Base-by-base conservation (phyloP, 2,113 vertebrate genomes). In the Daubentonia madagascariensis region DNA sequence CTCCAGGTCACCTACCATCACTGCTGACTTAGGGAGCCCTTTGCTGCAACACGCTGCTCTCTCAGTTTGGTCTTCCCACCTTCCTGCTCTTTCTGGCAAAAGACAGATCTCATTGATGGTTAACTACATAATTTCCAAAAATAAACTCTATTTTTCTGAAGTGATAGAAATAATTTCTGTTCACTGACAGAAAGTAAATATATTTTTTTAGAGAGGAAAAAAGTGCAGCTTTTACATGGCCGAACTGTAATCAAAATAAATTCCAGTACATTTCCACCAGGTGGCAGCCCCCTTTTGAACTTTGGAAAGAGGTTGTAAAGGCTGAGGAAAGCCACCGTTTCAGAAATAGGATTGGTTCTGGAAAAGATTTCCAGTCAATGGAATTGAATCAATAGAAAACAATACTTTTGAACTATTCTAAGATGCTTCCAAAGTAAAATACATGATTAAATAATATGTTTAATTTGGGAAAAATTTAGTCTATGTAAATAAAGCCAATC, bases 181-280 rank as follows among this genome's bases (percentile, higher is more conserved):
- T 95, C 32, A 76, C 6, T 61, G 63, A 78, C 9, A 85, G 52
- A 7, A 90, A 88, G 20, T 65, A 68, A 78, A 17, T 43, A 30
- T 84, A 85, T 88, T 65, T 6, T 32, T 70, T 80, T 65, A 91
- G 94, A 85, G 52, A 57, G 11, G 57, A 87, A 94, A 93, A 11
- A 89, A 10, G 0, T 43, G 32, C 32, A 65, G 0, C 10, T 87
- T 95, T 54, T 70, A 73, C 52, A 65, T 72, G 23, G 22, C 32
- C 57, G 35, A 45, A 45, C 1, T 80, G 2, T 67, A 79, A 96
- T 93, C 0, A 92, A 93, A 95, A 70, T 67, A 70, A 89, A 90
- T 92, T 79, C 54, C 61, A 76, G 18, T 37, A 59, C 11, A 85
- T 96, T 92, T 96, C 95, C 73, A 96, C 65, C 80, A 97, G 92